Conservation (phyloP, 2,888 invertebrate species). For the Polylopha cassiicola region DNA sequence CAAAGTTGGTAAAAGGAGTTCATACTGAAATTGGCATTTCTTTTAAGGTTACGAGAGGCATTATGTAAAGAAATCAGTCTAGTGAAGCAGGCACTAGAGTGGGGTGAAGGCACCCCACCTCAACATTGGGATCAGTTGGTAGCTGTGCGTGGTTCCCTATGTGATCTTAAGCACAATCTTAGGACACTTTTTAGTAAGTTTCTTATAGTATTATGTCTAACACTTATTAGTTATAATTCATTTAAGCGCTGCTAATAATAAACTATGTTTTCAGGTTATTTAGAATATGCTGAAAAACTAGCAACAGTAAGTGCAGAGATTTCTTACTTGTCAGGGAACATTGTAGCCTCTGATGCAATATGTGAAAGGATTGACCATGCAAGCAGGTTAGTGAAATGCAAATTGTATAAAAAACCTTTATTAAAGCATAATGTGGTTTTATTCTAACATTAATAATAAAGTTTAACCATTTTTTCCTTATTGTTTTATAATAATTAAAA, state of each 20-base stretch:
- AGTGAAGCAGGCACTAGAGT: conserved; percentile 65
- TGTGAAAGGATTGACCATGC: conserved; percentile 73
- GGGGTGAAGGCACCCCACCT: conserved; percentile 69
- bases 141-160: conserved; percentile 57
- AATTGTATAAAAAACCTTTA: conserved; percentile 38
- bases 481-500: conserved; percentile 23
- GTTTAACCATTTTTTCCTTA: conserved; percentile 26
- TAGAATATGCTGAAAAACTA: conserved; percentile 76
- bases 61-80: conserved; percentile 64
- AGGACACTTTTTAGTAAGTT: conserved; percentile 57
- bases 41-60: conserved; percentile 55
- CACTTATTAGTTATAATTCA: background rate
- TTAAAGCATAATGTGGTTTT: conserved; percentile 45
- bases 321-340: conserved; percentile 73
- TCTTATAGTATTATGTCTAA: conserved; percentile 1
- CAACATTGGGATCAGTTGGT: conserved; percentile 71
- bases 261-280: conserved; percentile 66
- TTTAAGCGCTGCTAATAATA: no score
- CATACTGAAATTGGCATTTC: background rate
- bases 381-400: conserved; percentile 48
- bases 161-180: conserved; percentile 65
- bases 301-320: conserved; percentile 74
- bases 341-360: conserved; percentile 71
- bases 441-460: conserved; percentile 20
- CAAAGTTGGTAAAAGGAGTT: background rate